phyloP scores from a whole-genome alignment of 1,140 invertebrate genomes.

The Aphelenchoides fujianensis region DNA sequence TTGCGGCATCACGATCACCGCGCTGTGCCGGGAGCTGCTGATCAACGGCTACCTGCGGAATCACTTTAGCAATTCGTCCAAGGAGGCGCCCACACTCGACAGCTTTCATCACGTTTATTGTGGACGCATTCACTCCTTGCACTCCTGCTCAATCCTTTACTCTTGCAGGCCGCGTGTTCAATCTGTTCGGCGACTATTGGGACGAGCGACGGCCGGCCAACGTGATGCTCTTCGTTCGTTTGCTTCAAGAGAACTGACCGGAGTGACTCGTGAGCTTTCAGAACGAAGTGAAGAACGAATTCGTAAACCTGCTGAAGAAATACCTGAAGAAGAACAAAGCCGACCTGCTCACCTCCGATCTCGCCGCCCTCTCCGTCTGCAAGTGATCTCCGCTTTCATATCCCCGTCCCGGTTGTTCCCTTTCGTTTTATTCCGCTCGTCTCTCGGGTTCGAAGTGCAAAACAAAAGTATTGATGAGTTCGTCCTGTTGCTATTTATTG shows the following conservation, averaged over 20 bases:
- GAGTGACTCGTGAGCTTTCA: not conserved
- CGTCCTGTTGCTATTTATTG: no score
- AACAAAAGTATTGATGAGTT: no score
- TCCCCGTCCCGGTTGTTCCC: no score
- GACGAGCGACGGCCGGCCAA: constrained; percentile 29
- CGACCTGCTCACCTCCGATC: not conserved
- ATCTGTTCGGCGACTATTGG: constrained; percentile 46
- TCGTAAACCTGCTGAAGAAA: not conserved
- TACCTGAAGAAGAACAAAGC: constrained; percentile 15
- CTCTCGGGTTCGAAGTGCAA: no score
- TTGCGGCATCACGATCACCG: constrained; percentile 85
- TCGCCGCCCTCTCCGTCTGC: not conserved
- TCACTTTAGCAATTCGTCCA: constrained; percentile 77
- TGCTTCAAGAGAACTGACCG: constrained; percentile 25
- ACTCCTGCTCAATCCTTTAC: not conserved
- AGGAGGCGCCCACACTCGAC: constrained; percentile 70
- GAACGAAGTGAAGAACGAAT: constrained; percentile 6
- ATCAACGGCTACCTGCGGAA: constrained; percentile 78
- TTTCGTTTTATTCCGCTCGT: no score
- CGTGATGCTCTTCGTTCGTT: constrained; percentile 53
- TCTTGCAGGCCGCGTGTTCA: constrained; percentile 46
- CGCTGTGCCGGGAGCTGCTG: constrained; percentile 78
- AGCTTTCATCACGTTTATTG: constrained; percentile 90
- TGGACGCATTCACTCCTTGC: no score
- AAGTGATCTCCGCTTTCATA: no score